Base-by-base conservation (phyloP, 2,888 invertebrate species). In the Coleophora flavipennella region DNA sequence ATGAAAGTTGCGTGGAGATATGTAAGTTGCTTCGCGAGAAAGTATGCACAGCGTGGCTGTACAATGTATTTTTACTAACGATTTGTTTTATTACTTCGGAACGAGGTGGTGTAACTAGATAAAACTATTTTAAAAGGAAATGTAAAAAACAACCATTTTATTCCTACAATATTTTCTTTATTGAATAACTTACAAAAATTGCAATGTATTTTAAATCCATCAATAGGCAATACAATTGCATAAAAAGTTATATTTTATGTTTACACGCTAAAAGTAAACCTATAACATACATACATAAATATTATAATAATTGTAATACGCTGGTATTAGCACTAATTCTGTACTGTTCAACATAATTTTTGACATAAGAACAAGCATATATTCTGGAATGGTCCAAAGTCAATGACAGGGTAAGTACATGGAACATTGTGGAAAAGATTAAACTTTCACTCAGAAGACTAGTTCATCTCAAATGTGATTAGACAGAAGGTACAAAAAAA, bases 181-280 rank as follows among this genome's bases (percentile, higher is more conserved):
- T 73, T 79, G 72, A 75, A 78, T 78, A 78, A 79, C 70, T 78
- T 78, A 81, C 74, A 78, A 77, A 72, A 73, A 69, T 44, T 59
- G 63, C 64, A 69, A 67, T 67, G 64, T 61, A 64, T 39, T 29
- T 33, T 51, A 64, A 68, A 59, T 65, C 56, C 57, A 57, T 59
- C 46, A 61, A 57, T 47, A 64, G 60, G 72, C 72, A 72, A 59
- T 67, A 66, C 55, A 68, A 60, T 65, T 59, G 66, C 67, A 50
- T 60, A 62, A 56, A 33, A 33, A 59, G 48, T 56, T 57, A 60
- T 62, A 54, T 53, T 61, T 60, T n/a, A n/a, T 55, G 53, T 55
- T 57, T 54, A 58, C 59, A 63, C 46, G 55, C 59, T 62, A 62
- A 59, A 62, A 36, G 57, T 63, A 57, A 63, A 62, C 61, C 65